Evolutionary conservation across 2,888 invertebrate genomes (phyloP), one percentile per base, ranked within the genome.

Genomic region (Pimpla rufipes): DNA sequence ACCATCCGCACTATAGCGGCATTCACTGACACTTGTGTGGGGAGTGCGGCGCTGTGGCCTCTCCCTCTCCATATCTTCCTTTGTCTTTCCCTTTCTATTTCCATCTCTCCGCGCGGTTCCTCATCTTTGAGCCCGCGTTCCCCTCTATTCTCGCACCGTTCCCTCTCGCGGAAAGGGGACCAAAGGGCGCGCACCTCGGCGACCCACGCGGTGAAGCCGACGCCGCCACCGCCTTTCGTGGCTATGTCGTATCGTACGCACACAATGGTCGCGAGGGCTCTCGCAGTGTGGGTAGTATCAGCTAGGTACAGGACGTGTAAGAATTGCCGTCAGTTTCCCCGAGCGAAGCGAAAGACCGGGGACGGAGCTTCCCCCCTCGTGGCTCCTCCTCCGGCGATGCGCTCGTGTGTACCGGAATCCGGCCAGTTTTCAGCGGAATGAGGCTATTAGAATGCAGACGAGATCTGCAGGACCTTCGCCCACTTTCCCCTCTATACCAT

Each of bases 371-470:
- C 23, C 73, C 21, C 57, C 35, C 11, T 79, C 85, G 62, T 79
- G 81, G 67, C 79, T 81, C 21, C 55, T 37, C 75, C 40, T 70
- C 57, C 37, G 55, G 74, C 29, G 50, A 64, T 75, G 62, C 42
- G 64, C 21, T 45, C n/a, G 77, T 64, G 87, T 87, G 88, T 89
- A 88, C 90, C 77, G 86, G 87, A 91, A 90, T 92, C 90, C 90
- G 90, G 88, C 88, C 90, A 90, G 90, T 91, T 91, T 82, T 47
- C 57, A 62, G 62, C 62, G 71, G 92, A 93, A 92, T 93, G 91
- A 92, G 91, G 92, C 91, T 92, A 93, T 93, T 93, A 93, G 92
- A 90, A 93, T 93, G 92, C 92, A 91, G 90, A 91, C 90, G 88
- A 90, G 89, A 87, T 87, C 66, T 76, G 62, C 80, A 64, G 59